Conservation (phyloP, 2,888 invertebrate genomes). For the Sarcophaga rosellei region DNA sequence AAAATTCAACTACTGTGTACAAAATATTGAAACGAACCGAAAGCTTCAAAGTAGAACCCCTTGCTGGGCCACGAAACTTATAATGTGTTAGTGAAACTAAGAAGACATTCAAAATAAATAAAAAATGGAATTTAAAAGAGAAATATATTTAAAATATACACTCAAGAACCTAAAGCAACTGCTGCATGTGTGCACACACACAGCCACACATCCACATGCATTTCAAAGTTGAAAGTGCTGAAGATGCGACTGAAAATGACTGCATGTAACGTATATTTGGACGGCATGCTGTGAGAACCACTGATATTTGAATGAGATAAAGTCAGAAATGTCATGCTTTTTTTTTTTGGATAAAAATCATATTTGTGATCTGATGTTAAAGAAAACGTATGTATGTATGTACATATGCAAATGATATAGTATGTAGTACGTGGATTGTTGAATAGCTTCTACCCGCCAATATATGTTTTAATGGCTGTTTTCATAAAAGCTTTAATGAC, state of each 20-base stretch:
- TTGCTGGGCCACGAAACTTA: slow-evolving; percentile 63
- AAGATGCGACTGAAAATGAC: slow-evolving; percentile 18
- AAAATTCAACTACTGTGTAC: not conserved
- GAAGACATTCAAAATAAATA: slow-evolving; percentile 32
- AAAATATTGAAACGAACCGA: not conserved
- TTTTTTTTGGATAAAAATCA: slow-evolving; percentile 63
- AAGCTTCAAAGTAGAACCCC: slow-evolving; percentile 56
- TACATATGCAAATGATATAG: not conserved
- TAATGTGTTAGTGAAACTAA: slow-evolving; percentile 56
- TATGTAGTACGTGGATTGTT: not conserved
- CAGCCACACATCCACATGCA: slow-evolving; percentile 7
- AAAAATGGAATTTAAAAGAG: slow-evolving; percentile 3
- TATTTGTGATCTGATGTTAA: slow-evolving; percentile 58
- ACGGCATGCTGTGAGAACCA: slow-evolving; percentile 63
- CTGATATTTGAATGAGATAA: slow-evolving; percentile 68
- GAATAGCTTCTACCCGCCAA: not conserved
- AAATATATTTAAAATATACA: not conserved
- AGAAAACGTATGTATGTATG: slow-evolving; percentile 2
- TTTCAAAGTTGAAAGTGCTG: slow-evolving; percentile 7
- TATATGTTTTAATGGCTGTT: too few species aligned
- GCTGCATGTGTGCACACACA: not conserved
- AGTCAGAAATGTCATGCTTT: slow-evolving; percentile 67
- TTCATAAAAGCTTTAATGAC: too few species aligned
- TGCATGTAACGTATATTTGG: slow-evolving; percentile 38
- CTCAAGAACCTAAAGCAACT: not conserved